Conservation (phyloP, 2,797 vertebrate species). For the Halcyon badia region DNA sequence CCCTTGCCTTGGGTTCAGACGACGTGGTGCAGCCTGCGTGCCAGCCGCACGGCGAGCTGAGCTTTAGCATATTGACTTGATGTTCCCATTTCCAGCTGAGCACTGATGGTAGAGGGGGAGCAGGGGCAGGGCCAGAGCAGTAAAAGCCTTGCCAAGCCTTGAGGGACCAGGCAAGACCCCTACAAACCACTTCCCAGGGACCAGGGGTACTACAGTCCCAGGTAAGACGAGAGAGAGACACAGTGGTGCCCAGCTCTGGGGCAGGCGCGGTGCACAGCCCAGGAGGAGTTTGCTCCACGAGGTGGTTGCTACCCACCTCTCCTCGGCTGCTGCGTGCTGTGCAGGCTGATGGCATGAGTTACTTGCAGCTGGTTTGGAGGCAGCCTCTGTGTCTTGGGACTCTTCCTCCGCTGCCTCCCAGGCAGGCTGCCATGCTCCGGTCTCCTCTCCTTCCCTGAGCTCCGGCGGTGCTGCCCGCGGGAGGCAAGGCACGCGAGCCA, state of each 20-base stretch:
- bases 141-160: neutral
- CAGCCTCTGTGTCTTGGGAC: neutral
- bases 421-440: neutral
- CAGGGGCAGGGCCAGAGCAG: neutral
- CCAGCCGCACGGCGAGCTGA: neutral
- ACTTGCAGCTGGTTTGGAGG: neutral
- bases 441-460: neutral
- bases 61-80: neutral
- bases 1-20: neutral
- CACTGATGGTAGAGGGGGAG: neutral
- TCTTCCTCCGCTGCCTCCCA: neutral
- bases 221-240: neutral
- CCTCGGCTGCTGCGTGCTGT: neutral
- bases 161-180: neutral
- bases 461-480: neutral
- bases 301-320: neutral
- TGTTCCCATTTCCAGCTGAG: neutral
- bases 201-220: neutral
- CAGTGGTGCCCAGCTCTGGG: neutral
- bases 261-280: neutral
- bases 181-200: neutral
- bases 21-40: fast-evolving
- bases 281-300: neutral
- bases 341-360: neutral
- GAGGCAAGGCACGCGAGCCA: slow-evolving; percentile 18